Evolutionary conservation across 1,140 invertebrate species (phyloP).

Genomic region (Diprion similis): DNA sequence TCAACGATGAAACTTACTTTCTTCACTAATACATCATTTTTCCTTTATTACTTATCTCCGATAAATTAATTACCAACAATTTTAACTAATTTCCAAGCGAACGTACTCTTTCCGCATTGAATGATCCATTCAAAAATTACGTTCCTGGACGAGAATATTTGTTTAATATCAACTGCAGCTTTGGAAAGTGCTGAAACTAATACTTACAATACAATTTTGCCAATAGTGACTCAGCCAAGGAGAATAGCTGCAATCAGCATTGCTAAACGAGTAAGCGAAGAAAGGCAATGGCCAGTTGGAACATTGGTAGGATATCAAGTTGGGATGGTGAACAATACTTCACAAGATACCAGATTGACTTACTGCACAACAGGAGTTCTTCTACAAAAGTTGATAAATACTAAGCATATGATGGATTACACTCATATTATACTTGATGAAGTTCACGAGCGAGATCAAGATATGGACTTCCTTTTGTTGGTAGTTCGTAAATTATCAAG

Average conservation of each 20-base stretch:
- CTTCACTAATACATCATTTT: background rate
- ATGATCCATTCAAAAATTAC: no score
- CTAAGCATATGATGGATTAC: conserved; percentile 64
- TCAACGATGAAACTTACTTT: background rate
- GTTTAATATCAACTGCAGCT: no score
- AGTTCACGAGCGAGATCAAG: conserved; percentile 94
- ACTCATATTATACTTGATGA: conserved; percentile 96
- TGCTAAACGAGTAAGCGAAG: conserved; percentile 78
- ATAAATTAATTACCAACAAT: conserved; percentile 7
- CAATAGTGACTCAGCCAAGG: conserved; percentile 82
- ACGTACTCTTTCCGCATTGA: no score
- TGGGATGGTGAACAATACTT: conserved; percentile 66
- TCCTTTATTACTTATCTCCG: conserved; percentile 11
- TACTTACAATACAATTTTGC: background rate
- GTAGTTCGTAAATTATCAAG: conserved; percentile 83
- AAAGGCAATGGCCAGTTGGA: conserved; percentile 79
- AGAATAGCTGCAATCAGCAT: conserved; percentile 86
- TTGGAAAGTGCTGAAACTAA: no score
- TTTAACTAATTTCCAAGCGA: no score
- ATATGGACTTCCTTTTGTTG: conserved; percentile 92
- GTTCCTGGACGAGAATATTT: no score
- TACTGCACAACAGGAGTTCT: conserved; percentile 89
- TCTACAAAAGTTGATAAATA: conserved; percentile 76
- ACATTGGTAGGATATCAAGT: conserved; percentile 86
- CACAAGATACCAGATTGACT: conserved; percentile 78